These are phyloP conservation scores for Gryllus bimaculatus DNA, from an alignment of 1,140 invertebrate species.

Conservation along the genomic window DNA sequence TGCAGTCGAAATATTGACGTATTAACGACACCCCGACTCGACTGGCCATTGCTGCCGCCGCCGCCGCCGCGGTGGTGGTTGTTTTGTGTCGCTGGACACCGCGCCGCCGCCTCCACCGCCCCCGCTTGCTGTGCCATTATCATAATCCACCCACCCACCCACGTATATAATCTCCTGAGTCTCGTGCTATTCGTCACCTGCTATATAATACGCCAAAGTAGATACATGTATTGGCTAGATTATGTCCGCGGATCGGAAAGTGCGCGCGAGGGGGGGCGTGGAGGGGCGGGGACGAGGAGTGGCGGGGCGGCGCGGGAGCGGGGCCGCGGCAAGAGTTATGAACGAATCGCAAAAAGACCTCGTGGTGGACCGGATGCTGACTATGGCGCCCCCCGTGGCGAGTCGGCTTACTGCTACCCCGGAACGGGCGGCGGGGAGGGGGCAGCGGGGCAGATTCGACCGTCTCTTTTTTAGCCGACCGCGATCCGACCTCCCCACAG, in stretches of 20 bases:
- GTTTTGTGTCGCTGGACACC: not conserved
- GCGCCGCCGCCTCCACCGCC: not conserved
- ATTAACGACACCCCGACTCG: constrained; percentile 20
- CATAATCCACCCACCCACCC: constrained; percentile 14
- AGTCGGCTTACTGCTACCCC: not conserved
- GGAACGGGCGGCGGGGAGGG: not conserved
- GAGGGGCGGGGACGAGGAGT: not conserved
- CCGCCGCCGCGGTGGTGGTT: not conserved
- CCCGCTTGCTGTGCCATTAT: constrained; percentile 9
- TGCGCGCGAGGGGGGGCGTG: not conserved
- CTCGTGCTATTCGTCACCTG: constrained; percentile 13
- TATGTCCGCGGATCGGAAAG: not conserved
- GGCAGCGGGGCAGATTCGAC: not conserved
- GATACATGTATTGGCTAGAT: constrained; percentile 1
- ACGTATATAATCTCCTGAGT: constrained; percentile 12
- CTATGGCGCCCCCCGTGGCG: not conserved
- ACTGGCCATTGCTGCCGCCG: not conserved
- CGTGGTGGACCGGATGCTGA: not conserved
- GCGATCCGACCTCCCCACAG: not conserved
- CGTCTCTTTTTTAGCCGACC: not conserved
- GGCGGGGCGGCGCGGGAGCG: not conserved
- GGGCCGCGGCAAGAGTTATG: not conserved
- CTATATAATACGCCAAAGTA: constrained; percentile 7
- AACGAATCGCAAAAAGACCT: constrained; percentile 1
- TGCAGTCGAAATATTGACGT: constrained; percentile 22